Conservation (phyloP, 2,113 vertebrate species). For the Apteryx mantelli region DNA sequence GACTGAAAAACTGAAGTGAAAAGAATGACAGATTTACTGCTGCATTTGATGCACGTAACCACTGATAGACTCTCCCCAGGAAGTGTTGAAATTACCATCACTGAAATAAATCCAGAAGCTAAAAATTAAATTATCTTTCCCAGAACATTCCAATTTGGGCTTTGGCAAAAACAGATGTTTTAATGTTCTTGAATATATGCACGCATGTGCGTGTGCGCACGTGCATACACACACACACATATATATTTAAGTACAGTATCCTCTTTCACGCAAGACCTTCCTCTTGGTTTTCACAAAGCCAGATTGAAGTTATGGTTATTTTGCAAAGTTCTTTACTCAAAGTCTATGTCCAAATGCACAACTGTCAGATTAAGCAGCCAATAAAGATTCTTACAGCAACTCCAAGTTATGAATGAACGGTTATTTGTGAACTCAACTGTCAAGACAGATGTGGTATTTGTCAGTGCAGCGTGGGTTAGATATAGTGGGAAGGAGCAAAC, state of each 20-base stretch:
- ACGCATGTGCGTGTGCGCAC: background rate
- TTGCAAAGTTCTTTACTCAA: constrained; percentile 26
- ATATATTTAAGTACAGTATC: background rate
- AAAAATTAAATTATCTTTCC: constrained; percentile 74
- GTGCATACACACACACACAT: background rate
- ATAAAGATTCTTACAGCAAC: constrained; percentile 36
- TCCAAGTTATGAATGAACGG: constrained; percentile 66
- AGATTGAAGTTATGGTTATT: background rate
- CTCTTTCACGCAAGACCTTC: constrained; percentile 33
- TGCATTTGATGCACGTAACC: constrained; percentile 57
- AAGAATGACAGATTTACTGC: constrained; percentile 67
- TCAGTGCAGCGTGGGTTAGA: constrained; percentile 53
- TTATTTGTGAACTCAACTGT: constrained; percentile 62
- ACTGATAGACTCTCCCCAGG: constrained; percentile 60
- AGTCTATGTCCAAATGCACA: constrained; percentile 20
- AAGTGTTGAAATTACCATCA: constrained; percentile 69
- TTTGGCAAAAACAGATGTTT: constrained; percentile 66
- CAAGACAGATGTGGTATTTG: constrained; percentile 68
- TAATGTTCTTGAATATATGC: background rate
- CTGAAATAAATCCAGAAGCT: constrained; percentile 69
- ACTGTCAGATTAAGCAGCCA: constrained; percentile 59
- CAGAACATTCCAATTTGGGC: constrained; percentile 69
- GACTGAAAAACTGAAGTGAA: constrained; percentile 58
- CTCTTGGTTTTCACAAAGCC: constrained; percentile 3
- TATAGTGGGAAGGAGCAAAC: constrained; percentile 62